Evolutionary conservation across 1,140 invertebrate genomes (phyloP), one percentile per base, ranked within the genome.

Genomic region (Pygmarrhopalites habei): DNA sequence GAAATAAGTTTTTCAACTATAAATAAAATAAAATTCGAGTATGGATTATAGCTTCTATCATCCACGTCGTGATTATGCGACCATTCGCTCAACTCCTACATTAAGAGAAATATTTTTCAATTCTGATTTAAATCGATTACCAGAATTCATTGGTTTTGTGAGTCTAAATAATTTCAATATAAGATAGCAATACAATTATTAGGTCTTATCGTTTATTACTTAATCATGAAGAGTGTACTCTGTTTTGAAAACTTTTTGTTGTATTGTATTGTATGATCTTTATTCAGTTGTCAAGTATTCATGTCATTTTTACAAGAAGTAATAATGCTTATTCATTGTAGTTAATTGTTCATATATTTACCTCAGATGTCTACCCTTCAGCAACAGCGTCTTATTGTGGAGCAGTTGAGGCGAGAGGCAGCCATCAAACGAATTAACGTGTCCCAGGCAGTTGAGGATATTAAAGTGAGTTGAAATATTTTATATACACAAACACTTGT

Each of bases 331-430:
- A 19, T 26, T 26, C 26, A 49, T n/a, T 60, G 15, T n/a, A 23
- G 4, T 5, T 19, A 52, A 52, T 52, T 12, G 7, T 60, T 51
- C 2, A 49, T 51, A 30, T 5, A 14, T 55, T 35, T n/a, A 19
- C 64, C 66, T 63, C 46, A 70, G 69, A 71, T 71, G 69, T 71
- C 69, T 19, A 71, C 63, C 28, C 59, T 71, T 17, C 69, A 71
- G 28, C 69, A 71, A 53, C 69, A 71, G 30, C 53, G 69, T 19
- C 32, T 71, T 25, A 66, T 95, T 69, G 94, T 92, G 25, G 93
- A 97, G 72, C 94, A 97, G 78, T 82, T 97, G 57, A 82, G 92
- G 56, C 82, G 91, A 25, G 94, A 98, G 77, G 92, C 92, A 26
- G 84, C 87, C 29, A 85, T 96, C 43, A 91, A 89, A 73, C 84